Base-by-base conservation (phyloP, 2,113 vertebrate genomes). In the Edolisoma coerulescens region DNA sequence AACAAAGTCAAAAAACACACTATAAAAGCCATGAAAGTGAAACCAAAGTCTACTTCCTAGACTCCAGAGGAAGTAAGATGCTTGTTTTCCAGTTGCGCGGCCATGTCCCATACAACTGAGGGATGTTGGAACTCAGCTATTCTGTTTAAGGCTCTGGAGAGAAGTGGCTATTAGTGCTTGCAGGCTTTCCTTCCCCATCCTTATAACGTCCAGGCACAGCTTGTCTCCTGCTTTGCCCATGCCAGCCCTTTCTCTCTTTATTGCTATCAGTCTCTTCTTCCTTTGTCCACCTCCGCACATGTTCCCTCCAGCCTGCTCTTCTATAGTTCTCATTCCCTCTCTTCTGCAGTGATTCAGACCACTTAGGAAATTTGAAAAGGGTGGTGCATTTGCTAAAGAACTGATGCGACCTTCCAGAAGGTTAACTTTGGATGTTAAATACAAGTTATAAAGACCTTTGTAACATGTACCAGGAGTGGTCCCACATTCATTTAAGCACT, bases 401-500 rank as follows among this genome's bases (percentile, higher is more conserved):
- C 8, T 11, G 30, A 23, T 56, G 47, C 37, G 49, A 64, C 57
- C 32, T 82, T 87, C 49, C 28, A 28, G 49, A 70, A 67, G 17
- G 54, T 45, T 74, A 44, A 71, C 9, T 60, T 81, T 12, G 47
- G 26, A 12, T 82, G 22, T 56, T 56, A 60, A 84, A 60, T 12
- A 33, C 13, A 42, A 64, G 13, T 35, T n/a, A 1, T 60, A 94
- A 84, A 64, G 24, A 69, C 5, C 3, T 80, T 76, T 49, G 28
- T 32, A 37, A 15, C 12, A 0, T 2, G 0, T 56, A 18, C 21
- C 7, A 17, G 53, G 9, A 60, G 41, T 28, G 11, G 32, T 24
- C 19, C 19, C 5, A 28, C 28, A 16, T 64, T 88, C 20, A 33
- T 9, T 39, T 67, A 57, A 60, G n/a, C 28, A 30, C 6, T 6